phyloP scores from a whole-genome alignment of 92 coral and sea anemone genomes.

The Actinostola sp. region DNA sequence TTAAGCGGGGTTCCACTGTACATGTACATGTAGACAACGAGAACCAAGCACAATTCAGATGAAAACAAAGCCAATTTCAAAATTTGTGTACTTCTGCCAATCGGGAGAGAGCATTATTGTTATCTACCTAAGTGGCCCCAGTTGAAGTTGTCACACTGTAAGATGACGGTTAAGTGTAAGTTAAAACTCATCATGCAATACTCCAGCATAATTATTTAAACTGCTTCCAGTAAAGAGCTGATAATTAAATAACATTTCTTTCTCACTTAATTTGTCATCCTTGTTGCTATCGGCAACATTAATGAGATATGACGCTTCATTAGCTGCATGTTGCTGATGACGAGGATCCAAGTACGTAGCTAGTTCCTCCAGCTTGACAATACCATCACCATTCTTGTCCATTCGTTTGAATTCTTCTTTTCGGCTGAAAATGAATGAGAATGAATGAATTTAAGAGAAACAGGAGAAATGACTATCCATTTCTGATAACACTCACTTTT shows the following conservation, averaged over 20 bases:
- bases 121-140: no score
- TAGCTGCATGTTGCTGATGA: constrained; percentile 88
- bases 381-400: constrained; percentile 78
- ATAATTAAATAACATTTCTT: constrained; percentile 86
- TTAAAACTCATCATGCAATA: constrained; percentile 91
- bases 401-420: constrained; percentile 73
- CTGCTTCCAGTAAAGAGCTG: constrained; percentile 96
- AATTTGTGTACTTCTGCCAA: no score
- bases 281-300: constrained; percentile 75
- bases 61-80: no score
- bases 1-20: no score
- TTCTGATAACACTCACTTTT: neutral
- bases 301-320: constrained; percentile 84
- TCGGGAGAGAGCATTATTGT: no score
- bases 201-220: constrained; percentile 76
- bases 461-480: no score
- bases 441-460: no score
- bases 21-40: no score
- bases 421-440: constrained; percentile 54
- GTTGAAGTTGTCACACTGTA: no score
- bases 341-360: constrained; percentile 82
- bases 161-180: no score
- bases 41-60: no score
- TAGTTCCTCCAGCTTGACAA: constrained; percentile 76
- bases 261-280: constrained; percentile 75